Base-by-base conservation (phyloP, 2,888 invertebrate genomes). In the Lasiommata megera region DNA sequence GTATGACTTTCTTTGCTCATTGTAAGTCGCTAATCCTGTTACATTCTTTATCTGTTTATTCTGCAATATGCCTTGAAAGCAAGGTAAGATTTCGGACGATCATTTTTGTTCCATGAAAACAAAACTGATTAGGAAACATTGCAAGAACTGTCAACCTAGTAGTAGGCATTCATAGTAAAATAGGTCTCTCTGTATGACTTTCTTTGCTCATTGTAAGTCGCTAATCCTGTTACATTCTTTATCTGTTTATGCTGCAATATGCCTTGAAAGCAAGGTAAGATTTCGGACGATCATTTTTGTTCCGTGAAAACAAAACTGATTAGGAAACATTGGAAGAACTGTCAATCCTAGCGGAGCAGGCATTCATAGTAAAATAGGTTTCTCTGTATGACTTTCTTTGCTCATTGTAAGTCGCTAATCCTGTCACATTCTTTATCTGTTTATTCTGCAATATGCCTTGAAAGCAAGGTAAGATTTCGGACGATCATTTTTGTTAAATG, bases 21-120 rank as follows among this genome's bases (percentile, higher is more conserved):
- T 31, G 31, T 80, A 82, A 82, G 84, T 71, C 66, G 72, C 67
- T 66, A 72, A 80, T 86, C 86, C 82, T 69, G 86, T 85, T 82
- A 62, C 56, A 23, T 54, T 59, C 43, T 57, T 50, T 50, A 44
- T 61, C 43, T 58, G 58, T 61, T 63, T 59, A 58, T 54, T 44
- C 54, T 67, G 60, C 58, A 65, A 37, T 48, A 43, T 54, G 65
- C 60, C 68, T 74, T 77, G 75, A 76, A 76, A 76, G 77, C 72
- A 76, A 73, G 71, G 78, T 67, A 65, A 63, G 68, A 62, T 64
- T 68, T 69, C 73, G 66, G 77, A 73, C 71, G 62, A 70, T 74
- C 61, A 66, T 69, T 74, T 77, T 74, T 53, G 41, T n/a, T n/a
- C n/a, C n/a, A n/a, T n/a, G n/a, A n/a, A n/a, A n/a, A n/a, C n/a